Conservation (phyloP, 2,797 vertebrate species). For the Neopelma chrysocephalum region DNA sequence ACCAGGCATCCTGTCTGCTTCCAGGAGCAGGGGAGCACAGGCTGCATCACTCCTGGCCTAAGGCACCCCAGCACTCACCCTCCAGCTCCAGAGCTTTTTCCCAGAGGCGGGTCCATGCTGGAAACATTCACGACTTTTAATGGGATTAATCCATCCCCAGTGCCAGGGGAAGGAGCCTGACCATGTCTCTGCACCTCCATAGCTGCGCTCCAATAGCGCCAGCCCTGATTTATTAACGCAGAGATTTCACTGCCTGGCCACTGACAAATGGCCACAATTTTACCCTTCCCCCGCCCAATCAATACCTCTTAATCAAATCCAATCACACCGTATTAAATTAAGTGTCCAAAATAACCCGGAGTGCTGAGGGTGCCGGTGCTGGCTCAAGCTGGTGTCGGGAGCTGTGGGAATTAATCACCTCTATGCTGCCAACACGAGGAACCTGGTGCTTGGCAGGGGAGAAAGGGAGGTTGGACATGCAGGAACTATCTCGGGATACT, state of each 20-base stretch:
- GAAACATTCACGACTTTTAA: neutral
- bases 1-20: fast-evolving
- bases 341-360: slow-evolving; percentile 38
- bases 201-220: neutral
- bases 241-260: slow-evolving; percentile 47
- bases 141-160: slow-evolving; percentile 19
- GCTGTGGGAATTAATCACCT: neutral
- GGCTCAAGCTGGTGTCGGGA: neutral
- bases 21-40: neutral
- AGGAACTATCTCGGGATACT: neutral
- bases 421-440: neutral
- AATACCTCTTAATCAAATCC: slow-evolving; percentile 75
- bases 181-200: neutral
- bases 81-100: neutral
- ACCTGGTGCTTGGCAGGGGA: neutral
- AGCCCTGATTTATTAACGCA: slow-evolving; percentile 64
- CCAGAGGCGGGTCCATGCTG: neutral
- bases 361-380: neutral
- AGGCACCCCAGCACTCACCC: neutral
- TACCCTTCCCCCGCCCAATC: slow-evolving; percentile 46
- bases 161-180: slow-evolving; percentile 27
- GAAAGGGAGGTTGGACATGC: too few relatives aligned
- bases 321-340: slow-evolving; percentile 71
- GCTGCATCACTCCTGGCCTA: fast-evolving
- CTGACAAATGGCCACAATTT: slow-evolving; percentile 74